These are phyloP conservation scores for Orchestes rusci DNA, from an alignment of 2,888 invertebrate species.

Conservation along the genomic window DNA sequence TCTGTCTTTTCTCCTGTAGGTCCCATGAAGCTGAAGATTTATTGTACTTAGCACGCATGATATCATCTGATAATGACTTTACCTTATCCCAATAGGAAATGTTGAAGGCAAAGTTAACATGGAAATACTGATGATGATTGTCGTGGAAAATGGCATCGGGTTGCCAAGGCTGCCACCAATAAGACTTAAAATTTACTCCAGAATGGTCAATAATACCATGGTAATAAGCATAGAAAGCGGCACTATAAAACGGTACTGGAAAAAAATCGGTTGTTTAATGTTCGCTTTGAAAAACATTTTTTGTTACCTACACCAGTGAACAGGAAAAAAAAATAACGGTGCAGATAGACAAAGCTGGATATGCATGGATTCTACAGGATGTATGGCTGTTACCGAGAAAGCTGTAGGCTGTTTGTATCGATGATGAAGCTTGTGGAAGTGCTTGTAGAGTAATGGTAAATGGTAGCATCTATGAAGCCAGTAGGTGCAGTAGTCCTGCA, in stretches of 20 bases:
- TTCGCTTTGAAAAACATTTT: background rate
- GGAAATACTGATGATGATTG: conserved; percentile 71
- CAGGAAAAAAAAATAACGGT: conserved; percentile 56
- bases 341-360: conserved; percentile 55
- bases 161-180: conserved; percentile 74
- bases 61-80: too few species aligned
- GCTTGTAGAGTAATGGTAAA: conserved; percentile 58
- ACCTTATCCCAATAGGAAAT: conserved; percentile 63
- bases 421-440: conserved; percentile 69
- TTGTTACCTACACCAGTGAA: conserved; percentile 58
- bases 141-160: conserved; percentile 70
- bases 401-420: conserved; percentile 70
- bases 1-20: conserved; percentile 54
- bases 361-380: conserved; percentile 61
- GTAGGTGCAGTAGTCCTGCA: conserved; percentile 59
- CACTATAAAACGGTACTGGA: conserved; percentile 42
- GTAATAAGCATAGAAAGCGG: conserved; percentile 57
- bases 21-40: conserved; percentile 57
- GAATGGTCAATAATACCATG: conserved; percentile 72
- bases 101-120: conserved; percentile 71
- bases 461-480: conserved; percentile 62
- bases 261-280: background rate
- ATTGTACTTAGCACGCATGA: too few species aligned
- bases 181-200: conserved; percentile 62
- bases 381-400: conserved; percentile 68